Percentiles rank a stretch among this genome's conserved stretches.
These are phyloP conservation scores for Erebia aethiops DNA, from an alignment of 2,888 invertebrate genomes.

Conservation along the genomic window DNA sequence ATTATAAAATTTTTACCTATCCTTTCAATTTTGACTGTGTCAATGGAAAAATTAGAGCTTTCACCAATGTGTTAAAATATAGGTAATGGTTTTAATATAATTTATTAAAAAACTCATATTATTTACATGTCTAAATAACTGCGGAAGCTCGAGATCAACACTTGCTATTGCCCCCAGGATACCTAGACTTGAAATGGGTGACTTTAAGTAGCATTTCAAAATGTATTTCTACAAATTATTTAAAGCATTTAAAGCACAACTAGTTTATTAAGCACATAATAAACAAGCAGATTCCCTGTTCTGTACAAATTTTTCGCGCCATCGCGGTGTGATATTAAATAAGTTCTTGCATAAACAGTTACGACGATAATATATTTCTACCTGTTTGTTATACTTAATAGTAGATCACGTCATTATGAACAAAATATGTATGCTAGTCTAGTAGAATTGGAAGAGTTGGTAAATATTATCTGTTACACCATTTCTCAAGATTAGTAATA, in stretches of 20 bases:
- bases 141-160: neutral
- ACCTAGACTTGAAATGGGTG: neutral
- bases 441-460: neutral
- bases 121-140: neutral
- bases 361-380: neutral
- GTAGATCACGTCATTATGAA: neutral
- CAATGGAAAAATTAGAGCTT: neutral
- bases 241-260: no score
- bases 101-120: neutral
- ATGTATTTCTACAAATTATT: neutral
- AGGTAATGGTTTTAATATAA: neutral
- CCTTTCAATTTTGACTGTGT: neutral
- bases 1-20: neutral
- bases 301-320: neutral
- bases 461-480: neutral
- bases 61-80: neutral
- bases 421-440: slow-evolving; percentile 1
- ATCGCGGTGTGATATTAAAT: neutral
- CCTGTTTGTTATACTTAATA: neutral
- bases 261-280: neutral
- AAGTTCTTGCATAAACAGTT: neutral
- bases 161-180: neutral
- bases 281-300: neutral
- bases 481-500: no score
- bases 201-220: neutral